Conservation (phyloP, 2,888 invertebrate genomes). For the Cosmia pyralina region DNA sequence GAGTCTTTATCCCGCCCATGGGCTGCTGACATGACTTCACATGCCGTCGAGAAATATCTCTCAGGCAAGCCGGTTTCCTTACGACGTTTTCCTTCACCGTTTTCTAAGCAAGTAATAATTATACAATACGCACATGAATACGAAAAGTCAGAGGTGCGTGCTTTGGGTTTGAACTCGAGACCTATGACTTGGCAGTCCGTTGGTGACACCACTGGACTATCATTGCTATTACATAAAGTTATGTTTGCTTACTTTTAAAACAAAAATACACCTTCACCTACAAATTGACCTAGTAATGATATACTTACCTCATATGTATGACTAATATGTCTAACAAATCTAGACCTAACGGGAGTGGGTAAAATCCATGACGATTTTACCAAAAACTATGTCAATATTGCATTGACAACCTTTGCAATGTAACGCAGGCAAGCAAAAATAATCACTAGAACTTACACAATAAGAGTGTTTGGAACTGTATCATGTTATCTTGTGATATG, state of each 20-base stretch:
- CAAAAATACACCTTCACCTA: constrained; percentile 25
- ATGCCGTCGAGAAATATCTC: too few species aligned
- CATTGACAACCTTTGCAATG: constrained; percentile 58
- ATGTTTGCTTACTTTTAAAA: background rate
- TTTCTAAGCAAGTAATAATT: too few species aligned
- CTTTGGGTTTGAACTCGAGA: too few species aligned
- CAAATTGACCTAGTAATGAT: constrained; percentile 26
- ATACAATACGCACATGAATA: too few species aligned
- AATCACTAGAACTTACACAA: constrained; percentile 59
- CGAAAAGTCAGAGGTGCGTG: too few species aligned
- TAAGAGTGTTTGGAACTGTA: constrained; percentile 59
- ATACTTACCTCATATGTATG: constrained; percentile 1
- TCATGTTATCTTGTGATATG: constrained; percentile 73
- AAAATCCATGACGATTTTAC: constrained; percentile 59
- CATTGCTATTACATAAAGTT: too few species aligned
- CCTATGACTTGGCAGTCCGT: too few species aligned
- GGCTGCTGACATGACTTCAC: too few species aligned
- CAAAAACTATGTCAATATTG: constrained; percentile 75
- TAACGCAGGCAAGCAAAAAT: constrained; percentile 59
- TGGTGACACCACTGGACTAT: too few species aligned
- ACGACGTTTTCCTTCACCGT: too few species aligned
- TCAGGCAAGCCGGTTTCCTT: too few species aligned
- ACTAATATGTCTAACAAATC: constrained; percentile 64
- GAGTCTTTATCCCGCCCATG: too few species aligned
- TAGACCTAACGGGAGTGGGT: constrained; percentile 73